Percentiles rank a stretch among this genome's conserved stretches.
phyloP scores from a whole-genome alignment of 2,113 vertebrate genomes.

The Engraulis encrasicolus region DNA sequence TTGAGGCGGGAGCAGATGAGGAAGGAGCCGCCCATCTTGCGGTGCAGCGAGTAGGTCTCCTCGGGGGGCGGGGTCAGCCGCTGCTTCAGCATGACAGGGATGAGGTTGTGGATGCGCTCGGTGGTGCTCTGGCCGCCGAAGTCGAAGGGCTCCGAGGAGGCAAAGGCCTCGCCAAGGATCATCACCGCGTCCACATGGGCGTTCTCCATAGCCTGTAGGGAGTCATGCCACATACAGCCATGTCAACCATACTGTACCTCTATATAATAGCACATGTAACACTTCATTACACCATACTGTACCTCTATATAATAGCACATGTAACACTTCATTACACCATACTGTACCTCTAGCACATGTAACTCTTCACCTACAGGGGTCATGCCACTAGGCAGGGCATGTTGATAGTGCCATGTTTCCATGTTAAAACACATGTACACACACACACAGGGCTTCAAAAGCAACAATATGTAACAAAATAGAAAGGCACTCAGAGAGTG shows the following conservation, averaged over 20 bases:
- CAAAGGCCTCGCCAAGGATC: conserved; percentile 95
- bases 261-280: too few species aligned
- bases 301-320: too few species aligned
- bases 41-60: conserved; percentile 96
- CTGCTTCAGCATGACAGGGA: conserved; percentile 94
- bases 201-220: conserved; percentile 86
- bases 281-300: too few species aligned
- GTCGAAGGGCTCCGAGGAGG: conserved; percentile 81
- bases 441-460: too few species aligned
- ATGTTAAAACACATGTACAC: neutral
- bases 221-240: too few species aligned
- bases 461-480: too few species aligned
- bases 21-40: conserved; percentile 98
- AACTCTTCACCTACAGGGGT: too few species aligned
- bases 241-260: too few species aligned
- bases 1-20: conserved; percentile 96
- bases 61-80: conserved; percentile 91
- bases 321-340: too few species aligned
- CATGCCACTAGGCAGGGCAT: neutral
- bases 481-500: too few species aligned
- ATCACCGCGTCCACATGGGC: conserved; percentile 95
- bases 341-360: too few species aligned
- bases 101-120: conserved; percentile 91
- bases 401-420: neutral
- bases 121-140: conserved; percentile 93